Evolutionary conservation across 2,888 invertebrate species (phyloP), one percentile per base, ranked within the genome.

Genomic region (Alviniconcha strummeri): DNA sequence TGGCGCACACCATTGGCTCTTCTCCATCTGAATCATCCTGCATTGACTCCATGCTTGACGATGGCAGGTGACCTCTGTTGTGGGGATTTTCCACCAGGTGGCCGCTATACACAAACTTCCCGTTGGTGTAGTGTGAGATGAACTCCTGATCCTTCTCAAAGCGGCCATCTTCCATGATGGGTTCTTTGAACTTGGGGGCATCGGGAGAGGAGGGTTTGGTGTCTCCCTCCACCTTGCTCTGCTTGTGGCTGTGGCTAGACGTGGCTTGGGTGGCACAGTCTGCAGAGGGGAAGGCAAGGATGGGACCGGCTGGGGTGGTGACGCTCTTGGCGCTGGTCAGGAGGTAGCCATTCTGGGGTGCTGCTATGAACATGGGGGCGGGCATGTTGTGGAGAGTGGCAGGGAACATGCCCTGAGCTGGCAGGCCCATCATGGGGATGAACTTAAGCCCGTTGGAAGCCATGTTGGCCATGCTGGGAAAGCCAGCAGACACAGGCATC

Each of bases 21-120:
- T 97, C 97, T n/a, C 96, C 96, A 91, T 97, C 96, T 85, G 96
- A 86, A 52, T 86, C 85, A 19, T 85, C 83, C n/a, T 84, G 83
- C n/a, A 85, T 84, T 15, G 84, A 9, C 15, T 80, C 83, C 6
- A 64, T 9, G 56, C 69, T 78, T 13, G 57, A 15, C 72, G 71
- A 54, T 6, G 55, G 55, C 9, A 75, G 78, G 5, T 83, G 84
- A 52, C 84, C 83, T 52, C 84, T 85, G 67, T 85, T 84, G 76
- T 84, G 85, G 15, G 84, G 86, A 72, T 85, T 86, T 55, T 87
- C 86, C 54, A 85, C 87, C 71, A 90, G 84, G 79, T 90, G 89
- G 55, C 91, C 91, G 52, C 87, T 86, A 84, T 91, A 91, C n/a
- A 83, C 88, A 86, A 91, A 91, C 74, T 88, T 79, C 4, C 89